Conservation (phyloP, 2,888 invertebrate species). For the Amaurobius ferox region DNA sequence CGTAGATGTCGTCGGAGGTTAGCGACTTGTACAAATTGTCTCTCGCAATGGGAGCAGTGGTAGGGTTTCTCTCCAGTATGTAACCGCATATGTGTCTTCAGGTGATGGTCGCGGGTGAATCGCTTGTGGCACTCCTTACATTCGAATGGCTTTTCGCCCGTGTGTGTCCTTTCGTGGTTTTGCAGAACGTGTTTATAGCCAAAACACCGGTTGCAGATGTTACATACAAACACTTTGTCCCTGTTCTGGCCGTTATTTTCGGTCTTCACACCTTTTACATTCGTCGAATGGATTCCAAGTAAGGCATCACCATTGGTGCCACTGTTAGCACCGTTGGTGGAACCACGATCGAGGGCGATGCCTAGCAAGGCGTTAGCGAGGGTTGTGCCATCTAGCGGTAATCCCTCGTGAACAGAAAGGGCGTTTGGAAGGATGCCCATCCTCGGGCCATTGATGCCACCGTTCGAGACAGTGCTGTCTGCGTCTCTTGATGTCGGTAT, state of each 20-base stretch:
- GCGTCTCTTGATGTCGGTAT: conserved; percentile 64
- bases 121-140: conserved; percentile 93
- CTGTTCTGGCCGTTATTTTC: conserved; percentile 56
- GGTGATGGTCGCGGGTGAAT: conserved; percentile 93
- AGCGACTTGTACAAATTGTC: conserved; percentile 95
- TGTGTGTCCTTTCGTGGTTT: conserved; percentile 95
- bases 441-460: conserved; percentile 36
- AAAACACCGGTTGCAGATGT: conserved; percentile 90
- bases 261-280: conserved; percentile 18
- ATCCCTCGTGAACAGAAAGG: too few relatives aligned
- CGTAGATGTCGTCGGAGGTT: conserved; percentile 91
- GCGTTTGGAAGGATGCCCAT: not conserved
- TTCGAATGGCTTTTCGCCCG: conserved; percentile 95
- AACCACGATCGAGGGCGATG: conserved; percentile 29
- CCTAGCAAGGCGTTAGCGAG: conserved; percentile 51
- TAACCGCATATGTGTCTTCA: conserved; percentile 93
- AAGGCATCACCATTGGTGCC: conserved; percentile 18
- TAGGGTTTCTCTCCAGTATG: conserved; percentile 96
- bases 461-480: conserved; percentile 65
- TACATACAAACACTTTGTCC: conserved; percentile 92
- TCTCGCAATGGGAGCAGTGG: conserved; percentile 92
- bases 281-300: conserved; percentile 30
- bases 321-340: conserved; percentile 18
- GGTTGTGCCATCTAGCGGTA: conserved; percentile 11
- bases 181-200: conserved; percentile 97